These are phyloP conservation scores for Branchinecta lindahli DNA, from an alignment of 1,140 invertebrate species.

Conservation along the genomic window DNA sequence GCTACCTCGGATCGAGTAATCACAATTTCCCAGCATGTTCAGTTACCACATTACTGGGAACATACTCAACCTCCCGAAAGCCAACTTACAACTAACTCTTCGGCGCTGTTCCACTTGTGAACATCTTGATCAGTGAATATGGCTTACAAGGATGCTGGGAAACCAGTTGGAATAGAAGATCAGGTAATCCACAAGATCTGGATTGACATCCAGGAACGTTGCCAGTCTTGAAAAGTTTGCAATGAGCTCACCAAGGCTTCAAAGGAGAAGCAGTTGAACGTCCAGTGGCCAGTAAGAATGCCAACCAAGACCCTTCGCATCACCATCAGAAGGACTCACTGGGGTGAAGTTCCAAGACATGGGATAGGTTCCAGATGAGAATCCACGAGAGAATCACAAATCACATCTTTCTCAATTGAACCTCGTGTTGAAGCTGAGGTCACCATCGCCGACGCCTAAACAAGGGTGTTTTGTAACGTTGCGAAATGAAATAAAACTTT, in stretches of 20 bases:
- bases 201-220: constrained; percentile 94
- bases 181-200: constrained; percentile 80
- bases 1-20: too few relatives aligned
- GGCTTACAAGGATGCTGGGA: constrained; percentile 46
- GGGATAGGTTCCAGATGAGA: constrained; percentile 93
- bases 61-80: too few relatives aligned
- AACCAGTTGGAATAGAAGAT: constrained; percentile 54
- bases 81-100: too few relatives aligned
- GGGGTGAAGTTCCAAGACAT: constrained; percentile 99
- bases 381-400: constrained; percentile 99
- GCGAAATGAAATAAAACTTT: too few relatives aligned
- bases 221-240: constrained; percentile 96
- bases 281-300: constrained; percentile 93
- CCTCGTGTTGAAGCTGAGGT: constrained; percentile 99
- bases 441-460: constrained; percentile 80
- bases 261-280: constrained; percentile 89
- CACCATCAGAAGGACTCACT: constrained; percentile 97
- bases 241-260: constrained; percentile 84
- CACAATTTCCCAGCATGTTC: too few relatives aligned
- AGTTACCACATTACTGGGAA: too few relatives aligned
- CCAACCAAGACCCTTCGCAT: constrained; percentile 89
- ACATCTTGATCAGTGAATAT: constrained; percentile 1
- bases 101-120: neutral
- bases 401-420: constrained; percentile 94
- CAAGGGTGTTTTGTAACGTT: neutral